Base-by-base conservation (phyloP, 2,888 invertebrate genomes). In the Drosophila stalkeri region DNA sequence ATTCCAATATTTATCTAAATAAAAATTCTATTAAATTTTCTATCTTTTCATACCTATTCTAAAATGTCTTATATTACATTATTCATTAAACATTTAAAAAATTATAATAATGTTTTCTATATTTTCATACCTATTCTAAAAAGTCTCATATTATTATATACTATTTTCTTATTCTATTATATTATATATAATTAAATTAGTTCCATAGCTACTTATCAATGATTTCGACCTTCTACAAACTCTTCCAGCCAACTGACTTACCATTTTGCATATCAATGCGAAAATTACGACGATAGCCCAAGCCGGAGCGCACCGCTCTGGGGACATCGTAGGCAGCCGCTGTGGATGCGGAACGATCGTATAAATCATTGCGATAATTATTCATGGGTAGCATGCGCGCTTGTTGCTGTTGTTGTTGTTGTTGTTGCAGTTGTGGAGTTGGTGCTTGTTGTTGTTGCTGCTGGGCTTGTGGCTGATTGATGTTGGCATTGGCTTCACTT, bases 261-360 rank as follows among this genome's bases (percentile, higher is more conserved):
- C 91, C 91, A 74, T 91, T 91, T 75, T 91, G 91, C 79, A 93
- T 89, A 72, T 93, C 93, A 23, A 93, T 81, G 75, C 93, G 93
- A 67, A 93, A 91, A 72, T 93, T 92, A 39, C 93, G 89, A 8
- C 93, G 90, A 80, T 93, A 92, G n/a, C 92, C 93, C 39, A 93
- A 72, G 11, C 92, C 91, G 27, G 92, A 91, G 62, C 93, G 89
- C 12, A 92, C 92, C 3, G 92, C 90, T 46, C 93, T 86, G 14
- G 93, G 93, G 20, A 93, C 91, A 82, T 93, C 93, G 56, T 93
- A 93, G 3, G 91, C 92, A 31, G 88, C 88, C 0, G 78, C 76
- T 51, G 85, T 86, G n/a, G 67, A 60, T n/a, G 86, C 64, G 37
- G 91, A 89, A 55, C 93, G 92, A 89, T 93, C 93, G 67, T 93